These are phyloP conservation scores for Notocelia uddmanniana DNA, from an alignment of 2,888 invertebrate genomes.

Conservation along the genomic window DNA sequence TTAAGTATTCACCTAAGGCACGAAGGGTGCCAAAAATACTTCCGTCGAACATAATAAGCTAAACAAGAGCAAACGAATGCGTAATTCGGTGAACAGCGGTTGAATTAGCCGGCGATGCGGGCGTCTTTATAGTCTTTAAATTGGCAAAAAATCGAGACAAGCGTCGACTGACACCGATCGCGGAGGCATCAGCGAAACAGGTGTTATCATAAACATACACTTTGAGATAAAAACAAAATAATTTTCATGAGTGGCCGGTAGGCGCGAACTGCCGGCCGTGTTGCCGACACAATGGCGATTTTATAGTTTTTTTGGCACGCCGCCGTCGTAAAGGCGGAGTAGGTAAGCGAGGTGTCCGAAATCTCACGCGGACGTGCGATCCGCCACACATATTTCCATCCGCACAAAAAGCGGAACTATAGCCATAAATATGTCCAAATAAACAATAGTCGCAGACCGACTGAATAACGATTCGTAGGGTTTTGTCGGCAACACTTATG, in stretches of 20 bases:
- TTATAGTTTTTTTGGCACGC: conserved; percentile 79
- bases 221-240: conserved; percentile 85
- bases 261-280: conserved; percentile 84
- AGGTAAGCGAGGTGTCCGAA: conserved; percentile 86
- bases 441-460: conserved; percentile 81
- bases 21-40: conserved; percentile 45
- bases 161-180: conserved; percentile 83
- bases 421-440: conserved; percentile 87
- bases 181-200: conserved; percentile 85
- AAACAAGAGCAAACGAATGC: conserved; percentile 72
- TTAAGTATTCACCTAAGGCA: conserved; percentile 20
- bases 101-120: conserved; percentile 84
- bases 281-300: conserved; percentile 85
- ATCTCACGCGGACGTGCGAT: conserved; percentile 86
- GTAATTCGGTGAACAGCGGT: conserved; percentile 83
- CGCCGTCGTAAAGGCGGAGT: conserved; percentile 82
- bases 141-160: conserved; percentile 85
- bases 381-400: conserved; percentile 87
- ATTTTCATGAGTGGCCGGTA: conserved; percentile 85
- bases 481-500: conserved; percentile 62
- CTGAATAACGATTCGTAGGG: conserved; percentile 72
- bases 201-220: conserved; percentile 87
- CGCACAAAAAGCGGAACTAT: conserved; percentile 86
- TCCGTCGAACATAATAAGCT: conserved; percentile 52
- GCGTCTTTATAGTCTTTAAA: conserved; percentile 84